Evolutionary conservation across 2,113 vertebrate species (phyloP), one percentile per base, ranked within the genome.

Genomic region (Pandion haliaetus): DNA sequence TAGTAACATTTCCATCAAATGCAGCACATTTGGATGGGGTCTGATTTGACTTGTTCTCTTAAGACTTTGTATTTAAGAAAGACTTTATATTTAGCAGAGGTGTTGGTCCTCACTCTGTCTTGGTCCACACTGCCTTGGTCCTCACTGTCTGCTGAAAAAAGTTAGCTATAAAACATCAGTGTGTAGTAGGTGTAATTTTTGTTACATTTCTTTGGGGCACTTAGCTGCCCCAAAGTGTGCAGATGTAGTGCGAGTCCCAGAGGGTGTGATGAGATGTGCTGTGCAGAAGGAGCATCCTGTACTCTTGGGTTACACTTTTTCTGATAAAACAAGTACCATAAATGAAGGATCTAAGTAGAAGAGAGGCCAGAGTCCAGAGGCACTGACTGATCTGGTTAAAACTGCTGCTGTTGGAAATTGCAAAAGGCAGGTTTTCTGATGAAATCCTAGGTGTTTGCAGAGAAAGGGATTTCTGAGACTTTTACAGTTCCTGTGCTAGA

Each of bases 51-150:
- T 67, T 15, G 2, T 31, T 63, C 31, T 59, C 52, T 36, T 58
- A 40, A 55, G 36, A 28, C 23, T 65, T 71, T 32, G 18, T n/a
- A 29, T 42, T 70, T 86, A 12, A 55, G 14, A 21, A 70, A 49
- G 16, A 20, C 11, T 63, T 55, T 14, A 29, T 45, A 25, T 76
- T 73, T 85, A 26, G 28, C 49, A n/a, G 42, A 26, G 61, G 11
- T 4, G 3, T 3, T 59, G 49, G 38, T 74, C 55, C 36, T 85
- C 61, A 42, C 1, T 1, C 40, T 21, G 19, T 34, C 38, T 70
- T 12, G 0, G 5, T 49, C 6, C 12, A 42, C 1, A 1, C 40
- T 21, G 19, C 31, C 38, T 70, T 12, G 0, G 5, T 49, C 6
- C 12, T 58, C 65, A 34, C 44, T 0, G 0, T 45, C 44, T 73